Conservation (phyloP, 2,113 vertebrate species). For the Equus przewalskii region DNA sequence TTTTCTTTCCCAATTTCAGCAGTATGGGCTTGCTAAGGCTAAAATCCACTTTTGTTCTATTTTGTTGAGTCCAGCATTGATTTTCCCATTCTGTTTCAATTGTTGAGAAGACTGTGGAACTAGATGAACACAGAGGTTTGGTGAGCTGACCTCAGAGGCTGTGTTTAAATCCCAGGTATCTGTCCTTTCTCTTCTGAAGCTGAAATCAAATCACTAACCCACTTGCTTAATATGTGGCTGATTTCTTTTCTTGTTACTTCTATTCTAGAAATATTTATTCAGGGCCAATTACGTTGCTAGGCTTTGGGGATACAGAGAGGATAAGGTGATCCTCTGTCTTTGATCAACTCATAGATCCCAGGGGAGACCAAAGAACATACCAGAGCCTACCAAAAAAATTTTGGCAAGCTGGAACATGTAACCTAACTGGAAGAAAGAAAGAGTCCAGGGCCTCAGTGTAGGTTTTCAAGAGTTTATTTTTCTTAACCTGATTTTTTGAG, state of each 20-base stretch:
- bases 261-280: conserved; percentile 25
- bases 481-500: background rate
- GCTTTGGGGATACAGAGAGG: background rate
- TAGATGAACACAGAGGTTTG: background rate
- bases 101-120: background rate
- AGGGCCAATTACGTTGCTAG: background rate
- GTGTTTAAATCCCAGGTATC: background rate
- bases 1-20: background rate
- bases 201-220: conserved; percentile 20
- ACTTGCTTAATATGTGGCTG: background rate
- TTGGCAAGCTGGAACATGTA: background rate
- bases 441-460: background rate
- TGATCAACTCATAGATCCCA: background rate
- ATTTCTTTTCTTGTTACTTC: conserved; percentile 37
- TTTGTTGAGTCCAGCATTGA: background rate
- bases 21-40: background rate
- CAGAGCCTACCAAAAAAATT: background rate
- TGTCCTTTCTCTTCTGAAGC: background rate
- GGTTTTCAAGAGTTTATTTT: background rate
- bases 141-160: background rate
- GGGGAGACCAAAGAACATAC: background rate
- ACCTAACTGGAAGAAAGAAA: background rate
- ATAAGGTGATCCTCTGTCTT: background rate
- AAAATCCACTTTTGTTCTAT: background rate
- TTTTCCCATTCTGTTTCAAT: conserved; percentile 26